Evolutionary conservation across 2,888 invertebrate species (phyloP).

Genomic region (Pseudoips prasinana): DNA sequence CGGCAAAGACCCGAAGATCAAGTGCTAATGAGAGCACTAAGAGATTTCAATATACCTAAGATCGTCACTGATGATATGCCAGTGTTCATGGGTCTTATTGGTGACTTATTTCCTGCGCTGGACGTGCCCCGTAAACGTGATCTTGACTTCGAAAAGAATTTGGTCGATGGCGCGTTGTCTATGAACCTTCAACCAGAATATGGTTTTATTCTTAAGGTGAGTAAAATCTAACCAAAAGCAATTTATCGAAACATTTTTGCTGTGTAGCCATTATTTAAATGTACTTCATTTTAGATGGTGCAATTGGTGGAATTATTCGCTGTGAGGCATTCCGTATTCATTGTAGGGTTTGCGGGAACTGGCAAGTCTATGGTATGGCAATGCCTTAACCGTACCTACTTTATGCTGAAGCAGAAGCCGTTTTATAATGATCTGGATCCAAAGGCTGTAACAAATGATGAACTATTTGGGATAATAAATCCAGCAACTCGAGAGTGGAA

Average conservation of each 20-base stretch:
- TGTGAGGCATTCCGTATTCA: slow-evolving; percentile 96
- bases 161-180: slow-evolving; percentile 89
- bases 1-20: slow-evolving; percentile 92
- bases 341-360: slow-evolving; percentile 92
- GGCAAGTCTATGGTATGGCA: slow-evolving; percentile 97
- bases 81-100: slow-evolving; percentile 96
- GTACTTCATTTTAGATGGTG: slow-evolving; percentile 84
- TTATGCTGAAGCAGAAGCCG: slow-evolving; percentile 90
- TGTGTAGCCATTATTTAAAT: no score
- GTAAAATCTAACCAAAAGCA: slow-evolving; percentile 39
- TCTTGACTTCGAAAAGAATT: slow-evolving; percentile 90
- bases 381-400: slow-evolving; percentile 91
- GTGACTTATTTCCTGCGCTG: slow-evolving; percentile 95
- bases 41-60: slow-evolving; percentile 97
- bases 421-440: slow-evolving; percentile 95
- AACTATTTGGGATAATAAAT: slow-evolving; percentile 96
- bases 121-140: slow-evolving; percentile 95
- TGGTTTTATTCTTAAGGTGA: slow-evolving; percentile 90
- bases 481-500: slow-evolving; percentile 97
- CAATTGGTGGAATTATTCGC: slow-evolving; percentile 96
- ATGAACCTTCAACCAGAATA: slow-evolving; percentile 95
- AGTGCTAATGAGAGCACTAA: slow-evolving; percentile 94
- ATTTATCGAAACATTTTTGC: no score
- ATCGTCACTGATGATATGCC: slow-evolving; percentile 95
- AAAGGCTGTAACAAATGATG: slow-evolving; percentile 97